phyloP scores from a whole-genome alignment of 2,888 invertebrate genomes.

The Rhopalosiphum nymphaeae region DNA sequence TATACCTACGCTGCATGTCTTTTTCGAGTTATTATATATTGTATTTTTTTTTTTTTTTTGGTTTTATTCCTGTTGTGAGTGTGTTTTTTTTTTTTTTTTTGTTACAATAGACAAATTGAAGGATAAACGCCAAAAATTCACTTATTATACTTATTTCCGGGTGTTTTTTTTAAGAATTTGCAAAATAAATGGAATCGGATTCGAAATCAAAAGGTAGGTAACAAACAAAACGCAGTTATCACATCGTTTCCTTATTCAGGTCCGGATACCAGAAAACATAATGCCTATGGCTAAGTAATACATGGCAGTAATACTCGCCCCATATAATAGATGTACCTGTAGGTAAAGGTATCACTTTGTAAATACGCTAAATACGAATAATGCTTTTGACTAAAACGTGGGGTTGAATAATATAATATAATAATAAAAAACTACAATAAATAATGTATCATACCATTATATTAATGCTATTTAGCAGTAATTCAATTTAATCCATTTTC shows the following conservation, averaged over 20 bases:
- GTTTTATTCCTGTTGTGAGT: background rate
- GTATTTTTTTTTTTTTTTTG: background rate
- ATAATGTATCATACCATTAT: background rate
- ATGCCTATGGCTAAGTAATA: background rate
- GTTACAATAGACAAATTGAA: conserved; percentile 55
- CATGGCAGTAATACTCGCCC: background rate
- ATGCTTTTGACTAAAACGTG: background rate
- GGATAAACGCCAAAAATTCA: background rate
- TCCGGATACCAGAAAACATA: background rate
- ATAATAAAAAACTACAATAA: background rate
- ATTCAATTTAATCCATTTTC: background rate
- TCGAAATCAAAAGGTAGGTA: background rate
- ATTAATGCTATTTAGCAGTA: background rate
- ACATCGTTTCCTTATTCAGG: background rate
- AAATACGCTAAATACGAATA: background rate
- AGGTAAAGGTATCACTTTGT: background rate
- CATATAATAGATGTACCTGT: background rate
- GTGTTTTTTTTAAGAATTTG: background rate
- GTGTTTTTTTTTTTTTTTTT: conserved; percentile 21
- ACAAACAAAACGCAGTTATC: background rate
- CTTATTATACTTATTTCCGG: conserved; percentile 33
- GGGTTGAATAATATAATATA: background rate
- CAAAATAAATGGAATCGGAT: background rate
- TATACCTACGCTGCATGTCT: background rate
- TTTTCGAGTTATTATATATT: background rate